These are phyloP conservation scores for Epizoanthus rinbou DNA, from an alignment of 92 coral and sea anemone species.

Conservation along the genomic window DNA sequence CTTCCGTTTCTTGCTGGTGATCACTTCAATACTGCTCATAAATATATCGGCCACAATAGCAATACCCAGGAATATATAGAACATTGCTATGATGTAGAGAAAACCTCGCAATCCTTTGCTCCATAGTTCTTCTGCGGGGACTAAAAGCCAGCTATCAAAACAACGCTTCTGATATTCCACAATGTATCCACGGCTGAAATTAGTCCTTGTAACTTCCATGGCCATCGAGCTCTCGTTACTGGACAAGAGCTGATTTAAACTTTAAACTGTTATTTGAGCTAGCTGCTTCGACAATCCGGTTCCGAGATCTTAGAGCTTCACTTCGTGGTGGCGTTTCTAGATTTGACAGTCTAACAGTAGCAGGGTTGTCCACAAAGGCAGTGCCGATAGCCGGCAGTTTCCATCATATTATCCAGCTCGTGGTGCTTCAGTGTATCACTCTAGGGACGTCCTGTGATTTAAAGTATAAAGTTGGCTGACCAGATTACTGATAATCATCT, in stretches of 20 bases:
- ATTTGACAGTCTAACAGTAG: no score
- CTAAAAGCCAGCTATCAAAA: constrained; percentile 78
- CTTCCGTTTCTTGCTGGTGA: constrained; percentile 83
- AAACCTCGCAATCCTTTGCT: constrained; percentile 66
- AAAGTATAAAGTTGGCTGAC: neutral
- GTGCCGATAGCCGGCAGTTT: no score
- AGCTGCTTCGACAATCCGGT: neutral
- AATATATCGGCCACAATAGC: constrained; percentile 92
- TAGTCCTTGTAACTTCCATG: constrained; percentile 68
- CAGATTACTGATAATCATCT: neutral
- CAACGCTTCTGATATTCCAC: constrained; percentile 70
- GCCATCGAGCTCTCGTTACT: neutral
- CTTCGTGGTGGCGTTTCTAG: neutral
- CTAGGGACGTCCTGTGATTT: neutral
- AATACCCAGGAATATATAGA: constrained; percentile 79
- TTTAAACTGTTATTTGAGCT: neutral
- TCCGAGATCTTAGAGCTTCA: neutral
- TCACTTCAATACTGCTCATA: constrained; percentile 87
- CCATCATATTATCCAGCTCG: neutral
- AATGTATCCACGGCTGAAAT: constrained; percentile 71
- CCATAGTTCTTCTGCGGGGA: constrained; percentile 84
- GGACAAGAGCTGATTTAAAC: neutral
- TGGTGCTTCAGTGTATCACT: neutral
- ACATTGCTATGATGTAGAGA: constrained; percentile 70
- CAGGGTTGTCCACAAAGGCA: no score